Percentiles rank a stretch among this genome's conserved stretches.
Conservation (phyloP, 2,113 vertebrate genomes). For the Epinephelus moara region DNA sequence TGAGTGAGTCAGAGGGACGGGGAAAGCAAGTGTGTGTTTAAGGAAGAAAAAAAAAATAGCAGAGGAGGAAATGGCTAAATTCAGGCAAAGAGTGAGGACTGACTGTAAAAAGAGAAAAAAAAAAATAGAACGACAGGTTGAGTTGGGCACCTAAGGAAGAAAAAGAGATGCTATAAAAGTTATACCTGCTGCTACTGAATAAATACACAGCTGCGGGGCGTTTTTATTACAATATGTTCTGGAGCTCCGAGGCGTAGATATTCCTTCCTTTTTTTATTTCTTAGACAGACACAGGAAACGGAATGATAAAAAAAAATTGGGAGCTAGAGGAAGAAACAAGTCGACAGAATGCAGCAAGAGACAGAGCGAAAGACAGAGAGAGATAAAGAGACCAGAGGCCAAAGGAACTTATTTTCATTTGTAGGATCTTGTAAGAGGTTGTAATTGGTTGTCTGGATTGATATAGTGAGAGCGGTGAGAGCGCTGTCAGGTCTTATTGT, state of each 20-base stretch:
- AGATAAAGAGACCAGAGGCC: slow-evolving; percentile 26
- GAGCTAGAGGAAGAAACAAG: slow-evolving; percentile 8
- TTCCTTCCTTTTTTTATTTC: not conserved
- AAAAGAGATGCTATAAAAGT: slow-evolving; percentile 34
- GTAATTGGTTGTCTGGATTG: slow-evolving; percentile 72
- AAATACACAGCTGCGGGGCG: slow-evolving; percentile 44
- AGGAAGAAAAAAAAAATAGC: not conserved
- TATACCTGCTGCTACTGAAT: slow-evolving; percentile 22
- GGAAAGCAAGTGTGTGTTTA: slow-evolving; percentile 13
- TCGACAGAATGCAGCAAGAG: not conserved
- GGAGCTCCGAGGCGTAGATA: not conserved
- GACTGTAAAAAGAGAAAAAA: slow-evolving; percentile 20
- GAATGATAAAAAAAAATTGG: not conserved
- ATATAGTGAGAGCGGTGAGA: slow-evolving; percentile 45
- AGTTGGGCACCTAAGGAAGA: slow-evolving; percentile 25
- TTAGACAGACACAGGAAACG: not conserved
- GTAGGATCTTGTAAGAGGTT: slow-evolving; percentile 51
- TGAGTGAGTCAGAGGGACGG: slow-evolving; percentile 50
- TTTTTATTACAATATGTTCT: slow-evolving; percentile 33
- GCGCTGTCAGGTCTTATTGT: slow-evolving; percentile 54
- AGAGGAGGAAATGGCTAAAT: not conserved
- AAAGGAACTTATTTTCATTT: slow-evolving; percentile 56
- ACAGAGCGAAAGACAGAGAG: slow-evolving; percentile 2
- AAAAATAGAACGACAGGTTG: not conserved
- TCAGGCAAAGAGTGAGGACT: not conserved